Evolutionary conservation across 2,888 invertebrate genomes (phyloP), one percentile per base, ranked within the genome.

Genomic region (Protula sp.): DNA sequence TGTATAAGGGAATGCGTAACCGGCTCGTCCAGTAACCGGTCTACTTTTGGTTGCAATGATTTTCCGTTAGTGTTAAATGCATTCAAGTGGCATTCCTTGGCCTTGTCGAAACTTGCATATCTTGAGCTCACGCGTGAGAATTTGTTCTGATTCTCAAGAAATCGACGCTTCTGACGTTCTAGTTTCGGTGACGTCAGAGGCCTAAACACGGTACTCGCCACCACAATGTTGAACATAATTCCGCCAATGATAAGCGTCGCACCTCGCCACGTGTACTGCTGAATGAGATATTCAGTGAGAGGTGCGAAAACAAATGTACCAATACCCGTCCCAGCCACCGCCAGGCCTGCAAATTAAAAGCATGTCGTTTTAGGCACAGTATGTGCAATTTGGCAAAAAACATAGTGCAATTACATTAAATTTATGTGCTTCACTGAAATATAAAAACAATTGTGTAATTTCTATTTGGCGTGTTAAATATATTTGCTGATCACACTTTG

Each of bases 1-100:
- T 89, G 90, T 14, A 92, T 88, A 69, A 92, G 83, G n/a, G 92
- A 92, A 61, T 71, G 71, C 54, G 72, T 70, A 28, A 69, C 63
- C 26, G 63, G 66, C 31, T 54, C 50, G 27, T 54, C 51, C 45
- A 31, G 50, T 38, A 38, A 38, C 9, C 38, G 9, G 19, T 38
- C 38, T 14, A 9, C 9, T 14, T 19, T 38, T 9, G 9, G 9
- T 38, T 38, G 38, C 38, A 38, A 14, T n/a, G n/a, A n/a, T n/a
- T n/a, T n/a, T 19, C 38, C 38, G 19, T 38, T 38, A 38, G 9
- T 38, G 9, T 14, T 9, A 38, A 38, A 19, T 19, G 38, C 38
- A n/a, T n/a, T n/a, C n/a, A n/a, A n/a, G n/a, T n/a, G n/a, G n/a
- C n/a, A n/a, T n/a, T n/a, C n/a, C n/a, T n/a, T n/a, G 9, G 9